Base-by-base conservation (phyloP, 2,113 vertebrate species). In the Cynocephalus volans region DNA sequence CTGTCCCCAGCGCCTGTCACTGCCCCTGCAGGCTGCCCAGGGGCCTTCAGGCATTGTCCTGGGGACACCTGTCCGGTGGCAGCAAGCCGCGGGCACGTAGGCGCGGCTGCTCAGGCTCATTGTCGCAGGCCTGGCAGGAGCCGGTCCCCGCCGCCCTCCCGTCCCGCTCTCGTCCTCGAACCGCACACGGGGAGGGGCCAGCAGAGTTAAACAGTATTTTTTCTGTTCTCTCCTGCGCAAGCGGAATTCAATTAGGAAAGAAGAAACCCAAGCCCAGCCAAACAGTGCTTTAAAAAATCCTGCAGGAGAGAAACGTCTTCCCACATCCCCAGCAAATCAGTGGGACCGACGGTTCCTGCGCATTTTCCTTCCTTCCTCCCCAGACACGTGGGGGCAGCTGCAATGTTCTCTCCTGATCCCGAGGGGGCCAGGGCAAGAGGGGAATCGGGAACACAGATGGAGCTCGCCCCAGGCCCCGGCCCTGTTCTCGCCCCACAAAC, bases 211-310 rank as follows among this genome's bases (percentile, higher is more conserved):
- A 96, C 97, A 97, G 81, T 90, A 60, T 93, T 90, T 94, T 96
- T 96, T 93, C 97, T 97, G 96, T 97, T 97, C 95, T 93, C 87
- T 86, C 36, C 67, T 52, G 81, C 96, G 87, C 96, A 95, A 76
- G 45, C 3, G 60, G 95, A 93, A 83, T 89, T 96, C 90, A 95
- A 64, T 92, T 90, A 93, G 62, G 83, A 77, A 24, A 84, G 81
- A 60, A 84, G 94, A 93, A 90, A 72, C 69, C 45, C 26, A 26
- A 88, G 90, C 89, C 75, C 72, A 10, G 87, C 60, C 77, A 81
- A 58, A 77, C 0, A 15, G 48, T 2, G 1, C 50, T 83, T 9
- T 0, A 67, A 64, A 62, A 48, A 58, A 3, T 8, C 52, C 58
- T 2, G 9, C 56, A 41, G 84, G 79, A 45, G 48, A 70, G 80